These are phyloP conservation scores for Spermophilus dauricus DNA, from an alignment of 2,113 vertebrate genomes.

Conservation along the genomic window DNA sequence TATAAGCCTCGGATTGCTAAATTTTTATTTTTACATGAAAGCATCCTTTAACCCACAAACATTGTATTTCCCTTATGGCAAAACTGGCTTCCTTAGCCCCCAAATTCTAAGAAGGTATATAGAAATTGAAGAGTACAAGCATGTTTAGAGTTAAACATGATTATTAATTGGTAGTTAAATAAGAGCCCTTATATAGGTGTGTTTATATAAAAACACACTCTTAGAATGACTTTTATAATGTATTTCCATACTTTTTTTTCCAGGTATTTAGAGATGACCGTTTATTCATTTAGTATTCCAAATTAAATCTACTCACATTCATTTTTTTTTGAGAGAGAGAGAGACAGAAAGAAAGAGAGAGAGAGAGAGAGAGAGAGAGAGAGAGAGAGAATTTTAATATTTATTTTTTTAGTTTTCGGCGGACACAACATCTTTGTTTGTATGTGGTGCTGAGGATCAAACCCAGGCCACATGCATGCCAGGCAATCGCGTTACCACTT, in stretches of 20 bases:
- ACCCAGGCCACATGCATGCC: no score
- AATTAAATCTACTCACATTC: neutral
- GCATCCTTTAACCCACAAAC: neutral
- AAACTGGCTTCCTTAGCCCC: neutral
- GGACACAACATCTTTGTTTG: no score
- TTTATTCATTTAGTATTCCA: constrained; percentile 13
- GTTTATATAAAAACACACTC: neutral
- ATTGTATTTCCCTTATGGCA: neutral
- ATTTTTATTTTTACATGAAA: constrained; percentile 31
- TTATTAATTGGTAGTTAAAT: neutral
- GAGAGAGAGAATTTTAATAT: no score
- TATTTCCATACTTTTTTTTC: neutral
- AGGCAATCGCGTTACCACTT: no score
- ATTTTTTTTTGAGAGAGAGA: neutral
- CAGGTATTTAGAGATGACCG: neutral
- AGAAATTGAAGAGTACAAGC: neutral
- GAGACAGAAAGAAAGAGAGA: no score
- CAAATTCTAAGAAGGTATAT: neutral
- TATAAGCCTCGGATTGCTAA: neutral
- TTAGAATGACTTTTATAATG: neutral
- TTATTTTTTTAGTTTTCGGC: no score
- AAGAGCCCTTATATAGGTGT: neutral
- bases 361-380: no score
- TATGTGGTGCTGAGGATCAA: no score
- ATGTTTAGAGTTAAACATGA: neutral